These are phyloP conservation scores for Ahaetulla prasina DNA, from an alignment of 2,113 vertebrate species.

Conservation along the genomic window DNA sequence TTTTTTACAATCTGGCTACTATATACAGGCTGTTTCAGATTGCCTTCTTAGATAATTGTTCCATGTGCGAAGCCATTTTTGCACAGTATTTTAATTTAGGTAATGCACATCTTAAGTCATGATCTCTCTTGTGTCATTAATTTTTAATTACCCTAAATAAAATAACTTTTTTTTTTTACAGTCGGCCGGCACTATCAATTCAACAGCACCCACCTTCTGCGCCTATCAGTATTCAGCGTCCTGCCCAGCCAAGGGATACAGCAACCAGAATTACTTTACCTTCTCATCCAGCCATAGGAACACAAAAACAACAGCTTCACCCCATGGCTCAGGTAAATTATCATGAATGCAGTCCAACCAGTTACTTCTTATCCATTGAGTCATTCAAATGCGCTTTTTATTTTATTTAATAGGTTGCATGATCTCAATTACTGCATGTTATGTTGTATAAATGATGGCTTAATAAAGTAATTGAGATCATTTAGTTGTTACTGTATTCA, in stretches of 20 bases:
- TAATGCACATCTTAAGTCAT: neutral
- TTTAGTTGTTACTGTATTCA: neutral
- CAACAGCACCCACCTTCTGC: constrained; percentile 83
- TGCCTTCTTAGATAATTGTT: neutral
- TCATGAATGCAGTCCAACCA: fast-evolving
- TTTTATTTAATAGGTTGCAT: neutral
- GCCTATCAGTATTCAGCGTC: constrained; percentile 89
- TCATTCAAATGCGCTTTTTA: neutral
- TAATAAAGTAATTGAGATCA: neutral
- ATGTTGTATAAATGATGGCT: neutral
- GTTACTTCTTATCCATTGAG: neutral
- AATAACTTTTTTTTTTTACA: constrained; percentile 41
- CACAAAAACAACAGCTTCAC: constrained; percentile 88
- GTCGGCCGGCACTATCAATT: constrained; percentile 86
- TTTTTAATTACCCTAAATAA: neutral
- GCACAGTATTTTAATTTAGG: fast-evolving
- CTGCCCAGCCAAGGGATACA: constrained; percentile 80
- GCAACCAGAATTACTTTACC: constrained; percentile 88
- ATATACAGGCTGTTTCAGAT: neutral
- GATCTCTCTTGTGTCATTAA: neutral
- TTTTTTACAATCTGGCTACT: neutral
- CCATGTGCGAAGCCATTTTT: neutral
- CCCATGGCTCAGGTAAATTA: constrained; percentile 85
- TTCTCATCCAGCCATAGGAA: constrained; percentile 85
- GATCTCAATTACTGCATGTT: neutral